A percentile compares a stretch with the other conserved stretches of the same genome.
Conservation (phyloP, 2,888 invertebrate genomes). For the Nomada goodeniana region DNA sequence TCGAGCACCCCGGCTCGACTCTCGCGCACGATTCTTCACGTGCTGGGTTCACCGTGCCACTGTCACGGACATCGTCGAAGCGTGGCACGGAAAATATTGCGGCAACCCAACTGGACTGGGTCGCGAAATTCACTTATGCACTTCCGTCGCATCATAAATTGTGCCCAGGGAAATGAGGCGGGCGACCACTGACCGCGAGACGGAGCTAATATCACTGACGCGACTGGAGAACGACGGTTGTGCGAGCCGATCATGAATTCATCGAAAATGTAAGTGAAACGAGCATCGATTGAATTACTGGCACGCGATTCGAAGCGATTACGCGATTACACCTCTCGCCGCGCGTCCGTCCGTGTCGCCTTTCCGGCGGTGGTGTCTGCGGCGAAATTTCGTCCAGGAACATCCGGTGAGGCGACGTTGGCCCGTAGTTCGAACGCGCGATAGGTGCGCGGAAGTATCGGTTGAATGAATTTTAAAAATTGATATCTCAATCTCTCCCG, state of each 20-base stretch:
- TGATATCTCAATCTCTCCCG: constrained; percentile 6
- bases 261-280: constrained; percentile 44
- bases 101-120: not conserved
- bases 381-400: constrained; percentile 22
- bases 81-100: constrained; percentile 49
- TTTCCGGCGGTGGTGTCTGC: constrained; percentile 4
- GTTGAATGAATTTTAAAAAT: constrained; percentile 25
- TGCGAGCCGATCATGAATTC: constrained; percentile 42
- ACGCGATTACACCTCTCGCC: not conserved
- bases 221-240: not conserved
- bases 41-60: constrained; percentile 15
- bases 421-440: constrained; percentile 1
- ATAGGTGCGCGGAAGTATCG: not conserved
- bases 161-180: constrained; percentile 61
- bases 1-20: not conserved
- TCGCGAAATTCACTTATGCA: constrained; percentile 57
- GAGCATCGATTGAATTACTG: constrained; percentile 50
- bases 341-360: not conserved
- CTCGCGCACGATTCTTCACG: constrained; percentile 24
- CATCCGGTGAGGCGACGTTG: constrained; percentile 7
- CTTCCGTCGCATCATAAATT: constrained; percentile 61
- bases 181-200: constrained; percentile 27
- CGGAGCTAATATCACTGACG: constrained; percentile 14
- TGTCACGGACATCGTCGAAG: constrained; percentile 15
- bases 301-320: not conserved